These are phyloP conservation scores for Oxyruncus cristatus DNA, from an alignment of 2,113 vertebrate genomes.

Conservation along the genomic window DNA sequence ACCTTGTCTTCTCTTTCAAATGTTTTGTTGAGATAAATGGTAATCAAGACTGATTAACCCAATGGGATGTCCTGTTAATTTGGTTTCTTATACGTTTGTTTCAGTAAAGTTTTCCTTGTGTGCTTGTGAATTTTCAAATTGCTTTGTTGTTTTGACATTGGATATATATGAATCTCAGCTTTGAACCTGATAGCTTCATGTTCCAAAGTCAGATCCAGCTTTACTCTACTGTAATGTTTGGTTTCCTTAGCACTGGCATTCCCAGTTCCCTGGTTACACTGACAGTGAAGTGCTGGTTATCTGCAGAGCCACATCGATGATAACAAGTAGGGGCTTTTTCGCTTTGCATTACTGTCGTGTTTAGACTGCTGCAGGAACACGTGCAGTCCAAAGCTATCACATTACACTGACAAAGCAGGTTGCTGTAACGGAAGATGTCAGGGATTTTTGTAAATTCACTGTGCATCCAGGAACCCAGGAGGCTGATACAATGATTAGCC, in stretches of 20 bases:
- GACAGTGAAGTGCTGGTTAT: neutral
- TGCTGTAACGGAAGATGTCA: neutral
- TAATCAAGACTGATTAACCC: neutral
- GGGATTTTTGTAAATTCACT: neutral
- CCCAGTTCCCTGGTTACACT: neutral
- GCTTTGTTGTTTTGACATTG: neutral
- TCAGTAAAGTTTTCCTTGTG: neutral
- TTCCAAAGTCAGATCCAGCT: neutral
- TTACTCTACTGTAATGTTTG: neutral
- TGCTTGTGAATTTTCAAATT: neutral
- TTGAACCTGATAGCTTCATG: neutral
- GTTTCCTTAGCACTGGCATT: neutral
- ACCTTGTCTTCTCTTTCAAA: neutral
- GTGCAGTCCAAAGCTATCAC: neutral
- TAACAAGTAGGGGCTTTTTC: neutral
- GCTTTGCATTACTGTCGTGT: neutral
- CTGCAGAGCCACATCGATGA: neutral
- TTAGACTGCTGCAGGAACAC: neutral
- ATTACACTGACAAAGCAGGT: neutral
- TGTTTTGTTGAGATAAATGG: neutral
- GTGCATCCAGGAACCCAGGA: neutral
- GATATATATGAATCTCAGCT: neutral
- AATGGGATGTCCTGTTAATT: neutral
- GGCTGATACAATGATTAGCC: neutral
- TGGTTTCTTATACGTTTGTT: neutral